A percentile compares a stretch with the other conserved stretches of the same genome.
Conservation (phyloP, 2,888 invertebrate species). For the Chrysodeixis includens region DNA sequence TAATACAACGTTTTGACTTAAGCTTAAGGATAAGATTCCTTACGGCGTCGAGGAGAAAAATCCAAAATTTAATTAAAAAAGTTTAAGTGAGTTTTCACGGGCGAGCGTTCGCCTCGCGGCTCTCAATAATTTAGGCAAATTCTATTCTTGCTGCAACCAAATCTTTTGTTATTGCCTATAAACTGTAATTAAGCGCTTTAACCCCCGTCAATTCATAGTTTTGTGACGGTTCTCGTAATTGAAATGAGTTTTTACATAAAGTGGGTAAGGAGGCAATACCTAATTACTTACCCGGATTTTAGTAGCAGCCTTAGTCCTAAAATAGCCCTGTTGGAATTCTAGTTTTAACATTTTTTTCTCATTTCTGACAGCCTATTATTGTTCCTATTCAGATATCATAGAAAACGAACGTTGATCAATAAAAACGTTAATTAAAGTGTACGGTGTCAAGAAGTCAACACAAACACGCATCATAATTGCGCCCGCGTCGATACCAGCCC, state of each 20-base stretch:
- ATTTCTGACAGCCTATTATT: neutral
- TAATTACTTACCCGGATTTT: neutral
- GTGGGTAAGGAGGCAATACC: constrained; percentile 1
- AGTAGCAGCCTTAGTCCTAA: neutral
- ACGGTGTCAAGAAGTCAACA: constrained; percentile 30
- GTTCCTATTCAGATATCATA: neutral
- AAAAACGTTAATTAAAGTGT: constrained; percentile 46
- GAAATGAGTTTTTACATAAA: constrained; percentile 25
- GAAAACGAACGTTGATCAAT: constrained; percentile 43
- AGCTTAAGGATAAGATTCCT: constrained; percentile 79
- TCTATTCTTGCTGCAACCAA: constrained; percentile 76
- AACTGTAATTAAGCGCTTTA: constrained; percentile 70
- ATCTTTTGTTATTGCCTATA: constrained; percentile 65
- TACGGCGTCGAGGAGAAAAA: constrained; percentile 78
- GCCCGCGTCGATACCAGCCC: constrained; percentile 56
- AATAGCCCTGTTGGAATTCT: neutral
- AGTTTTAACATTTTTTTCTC: neutral
- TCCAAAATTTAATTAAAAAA: constrained; percentile 89
- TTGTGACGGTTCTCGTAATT: constrained; percentile 43
- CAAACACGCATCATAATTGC: constrained; percentile 59
- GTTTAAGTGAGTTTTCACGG: constrained; percentile 88
- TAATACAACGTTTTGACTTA: constrained; percentile 87
- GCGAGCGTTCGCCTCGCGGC: constrained; percentile 77
- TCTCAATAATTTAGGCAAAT: constrained; percentile 83
- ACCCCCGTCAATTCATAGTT: constrained; percentile 51